Base-by-base conservation (phyloP, 1,140 invertebrate genomes). In the Polyergus mexicanus region DNA sequence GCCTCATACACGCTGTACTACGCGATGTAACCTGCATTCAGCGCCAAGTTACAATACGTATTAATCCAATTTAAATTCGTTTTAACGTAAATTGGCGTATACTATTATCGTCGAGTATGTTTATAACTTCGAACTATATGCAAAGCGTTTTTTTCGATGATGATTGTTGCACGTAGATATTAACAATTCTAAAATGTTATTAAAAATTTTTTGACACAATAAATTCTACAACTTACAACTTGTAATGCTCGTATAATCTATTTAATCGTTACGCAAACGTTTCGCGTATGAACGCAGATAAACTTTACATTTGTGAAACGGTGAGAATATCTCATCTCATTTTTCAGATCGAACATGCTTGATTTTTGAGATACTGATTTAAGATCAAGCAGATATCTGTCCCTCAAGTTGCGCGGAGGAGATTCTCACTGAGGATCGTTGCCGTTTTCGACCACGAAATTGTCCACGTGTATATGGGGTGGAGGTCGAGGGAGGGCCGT, bases 21-120 rank as follows among this genome's bases (percentile, higher is more conserved):
- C 54, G 66, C 11, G 66, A 83, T 74, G 78, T 83, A 83, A 83
- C 68, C 54, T 69, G 77, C 77, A 69, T 80, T 56, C 28, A 74
- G 68, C 51, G 38, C 54, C 54, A 72, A 83, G 78, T 83, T 83
- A 83, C 78, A 83, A 83, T 83, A 83, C 68, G 78, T 83, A 74
- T 72, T 83, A 60, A 60, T 74, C 54, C 66, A 83, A 83, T 74
- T 83, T 83, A 83, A 60, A 62, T 71, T 83, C 54, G 77, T 83
- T 83, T 83, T 83, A 72, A 83, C 54, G 78, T 74, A 83, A 83
- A 83, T 83, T 62, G 54, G 35, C 66, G 54, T 81, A 41, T 83
- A 83, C 54, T 83, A 83, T 83, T 83, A 83, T 74, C 68, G 38
- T 8, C 66, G 65, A 80, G 60, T 80, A 80, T 80, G 68, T 62